phyloP scores from a whole-genome alignment of 2,888 invertebrate genomes.

The Chrysopilus asiliformis region DNA sequence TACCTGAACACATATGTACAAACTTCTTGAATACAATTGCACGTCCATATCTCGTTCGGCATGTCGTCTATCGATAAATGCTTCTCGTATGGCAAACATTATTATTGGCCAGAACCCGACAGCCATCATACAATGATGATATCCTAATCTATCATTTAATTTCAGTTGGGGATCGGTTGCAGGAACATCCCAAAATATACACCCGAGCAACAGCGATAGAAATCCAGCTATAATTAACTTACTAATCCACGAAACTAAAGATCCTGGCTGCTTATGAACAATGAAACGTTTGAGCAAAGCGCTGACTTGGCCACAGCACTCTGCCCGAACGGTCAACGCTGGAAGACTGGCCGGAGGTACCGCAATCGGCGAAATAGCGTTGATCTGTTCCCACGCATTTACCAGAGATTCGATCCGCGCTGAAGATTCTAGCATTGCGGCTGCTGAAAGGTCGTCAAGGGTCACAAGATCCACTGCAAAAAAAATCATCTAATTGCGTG shows the following conservation, averaged over 20 bases:
- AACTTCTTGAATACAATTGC: slow-evolving; percentile 63
- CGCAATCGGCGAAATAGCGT: slow-evolving; percentile 36
- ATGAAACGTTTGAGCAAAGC: slow-evolving; percentile 43
- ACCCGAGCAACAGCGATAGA: slow-evolving; percentile 71
- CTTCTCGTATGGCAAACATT: slow-evolving; percentile 40
- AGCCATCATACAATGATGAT: slow-evolving; percentile 70
- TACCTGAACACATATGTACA: slow-evolving; percentile 71
- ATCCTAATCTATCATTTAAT: slow-evolving; percentile 70
- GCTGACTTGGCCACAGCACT: slow-evolving; percentile 53
- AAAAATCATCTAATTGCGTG: not conserved
- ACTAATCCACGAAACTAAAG: slow-evolving; percentile 63
- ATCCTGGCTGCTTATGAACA: slow-evolving; percentile 75
- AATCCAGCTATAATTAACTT: slow-evolving; percentile 66
- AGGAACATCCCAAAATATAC: slow-evolving; percentile 82
- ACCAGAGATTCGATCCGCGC: slow-evolving; percentile 84
- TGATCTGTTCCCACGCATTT: slow-evolving; percentile 46
- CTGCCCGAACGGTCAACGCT: slow-evolving; percentile 48
- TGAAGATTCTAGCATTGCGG: slow-evolving; percentile 89
- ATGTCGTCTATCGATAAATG: slow-evolving; percentile 41
- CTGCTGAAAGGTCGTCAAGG: slow-evolving; percentile 81
- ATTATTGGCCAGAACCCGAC: slow-evolving; percentile 66
- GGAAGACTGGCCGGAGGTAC: slow-evolving; percentile 70
- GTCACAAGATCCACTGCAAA: slow-evolving; percentile 81
- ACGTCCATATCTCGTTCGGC: slow-evolving; percentile 70
- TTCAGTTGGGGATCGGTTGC: slow-evolving; percentile 58